Conservation (phyloP, 2,888 invertebrate species). For the Brachyptera risi region DNA sequence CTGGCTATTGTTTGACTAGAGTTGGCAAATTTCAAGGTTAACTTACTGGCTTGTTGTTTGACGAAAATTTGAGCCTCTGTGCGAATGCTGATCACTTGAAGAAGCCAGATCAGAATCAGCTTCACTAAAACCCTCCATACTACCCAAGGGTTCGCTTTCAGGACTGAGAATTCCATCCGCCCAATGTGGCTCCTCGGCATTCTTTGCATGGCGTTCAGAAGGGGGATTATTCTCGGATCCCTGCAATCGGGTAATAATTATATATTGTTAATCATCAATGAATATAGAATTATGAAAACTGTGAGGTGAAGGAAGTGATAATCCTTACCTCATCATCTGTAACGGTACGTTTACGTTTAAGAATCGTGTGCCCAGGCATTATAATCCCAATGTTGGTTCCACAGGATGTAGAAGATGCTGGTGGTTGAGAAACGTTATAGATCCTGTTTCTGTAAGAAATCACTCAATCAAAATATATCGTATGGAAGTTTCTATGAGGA, state of each 20-base stretch:
- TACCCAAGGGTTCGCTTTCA: not conserved
- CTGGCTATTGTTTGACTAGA: too few relatives aligned
- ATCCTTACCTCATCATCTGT: conserved; percentile 28
- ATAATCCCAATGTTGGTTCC: too few relatives aligned
- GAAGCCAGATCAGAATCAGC: not conserved
- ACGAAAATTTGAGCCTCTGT: too few relatives aligned
- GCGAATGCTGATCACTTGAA: not conserved
- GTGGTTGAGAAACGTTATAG: too few relatives aligned
- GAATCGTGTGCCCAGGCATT: too few relatives aligned
- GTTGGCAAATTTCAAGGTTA: too few relatives aligned
- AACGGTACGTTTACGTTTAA: conserved; percentile 27
- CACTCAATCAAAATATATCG: too few relatives aligned
- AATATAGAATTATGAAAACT: too few relatives aligned
- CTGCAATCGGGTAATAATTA: not conserved
- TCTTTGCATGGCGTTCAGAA: not conserved
- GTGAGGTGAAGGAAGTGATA: not conserved
- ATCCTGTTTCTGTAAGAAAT: too few relatives aligned
- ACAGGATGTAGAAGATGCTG: too few relatives aligned
- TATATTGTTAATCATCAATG: not conserved
- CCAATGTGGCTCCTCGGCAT: not conserved
- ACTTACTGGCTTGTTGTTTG: too few relatives aligned
- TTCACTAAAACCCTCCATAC: not conserved
- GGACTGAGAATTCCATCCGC: conserved; percentile 9
- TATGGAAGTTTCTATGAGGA: too few relatives aligned
- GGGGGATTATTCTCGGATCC: not conserved